Conservation (phyloP, 1,140 invertebrate genomes). For the Diorhabda elongata region DNA sequence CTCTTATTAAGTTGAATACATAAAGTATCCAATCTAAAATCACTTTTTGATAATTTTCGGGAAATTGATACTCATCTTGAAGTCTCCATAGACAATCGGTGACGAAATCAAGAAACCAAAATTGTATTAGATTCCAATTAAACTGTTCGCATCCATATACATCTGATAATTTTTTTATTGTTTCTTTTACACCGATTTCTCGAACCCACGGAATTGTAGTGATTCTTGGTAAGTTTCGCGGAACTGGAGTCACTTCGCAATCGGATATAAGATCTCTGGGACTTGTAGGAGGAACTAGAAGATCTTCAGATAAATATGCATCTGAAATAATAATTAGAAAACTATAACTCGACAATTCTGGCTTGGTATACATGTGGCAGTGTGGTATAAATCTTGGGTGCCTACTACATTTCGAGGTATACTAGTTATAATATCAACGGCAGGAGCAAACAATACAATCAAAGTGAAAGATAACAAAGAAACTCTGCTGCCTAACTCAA, state of each 20-base stretch:
- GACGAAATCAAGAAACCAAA: conserved; percentile 44
- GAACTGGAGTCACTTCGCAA: not conserved
- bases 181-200: conserved; percentile 36
- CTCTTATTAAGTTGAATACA: conserved; percentile 36
- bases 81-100: conserved; percentile 42
- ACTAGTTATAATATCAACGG: too few species aligned
- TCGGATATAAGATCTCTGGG: not conserved
- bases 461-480: too few species aligned
- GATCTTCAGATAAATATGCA: not conserved
- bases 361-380: too few species aligned
- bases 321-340: too few species aligned
- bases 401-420: too few species aligned
- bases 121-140: conserved; percentile 38
- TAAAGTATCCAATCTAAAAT: conserved; percentile 41
- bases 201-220: conserved; percentile 33
- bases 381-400: too few species aligned
- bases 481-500: too few species aligned
- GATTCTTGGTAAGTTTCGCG: not conserved
- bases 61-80: conserved; percentile 42
- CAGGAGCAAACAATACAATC: too few species aligned
- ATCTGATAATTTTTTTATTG: conserved; percentile 35
- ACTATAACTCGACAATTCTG: too few species aligned
- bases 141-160: conserved; percentile 37
- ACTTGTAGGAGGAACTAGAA: not conserved
- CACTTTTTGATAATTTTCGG: conserved; percentile 32